Evolutionary conservation across 1,140 invertebrate genomes (phyloP), one percentile per base, ranked within the genome.

Genomic region (Gonioctena quinquepunctata): DNA sequence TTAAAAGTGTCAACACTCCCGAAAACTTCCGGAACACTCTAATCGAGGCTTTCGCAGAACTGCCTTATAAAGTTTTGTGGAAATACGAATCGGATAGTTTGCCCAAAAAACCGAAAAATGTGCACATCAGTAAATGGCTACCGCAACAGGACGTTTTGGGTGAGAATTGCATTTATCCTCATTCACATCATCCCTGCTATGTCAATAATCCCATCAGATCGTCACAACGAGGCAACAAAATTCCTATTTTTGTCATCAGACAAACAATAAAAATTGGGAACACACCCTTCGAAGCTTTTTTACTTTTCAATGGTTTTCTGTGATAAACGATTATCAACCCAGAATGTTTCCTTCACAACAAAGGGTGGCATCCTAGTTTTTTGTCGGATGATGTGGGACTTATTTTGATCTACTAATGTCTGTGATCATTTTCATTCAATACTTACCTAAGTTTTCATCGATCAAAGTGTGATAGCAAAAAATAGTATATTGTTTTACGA

Each of bases 141-240:
- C 91, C 91, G 0, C 91, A 93, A 76, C 88, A 88, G 67, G 90
- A 91, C 76, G 84, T 92, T 69, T 80, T 92, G 71, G 87, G 90
- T 91, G 81, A 85, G 23, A 4, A 0, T 18, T 5, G 1, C 7
- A 23, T 7, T 0, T 21, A 19, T 22, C 5, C 3, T 11, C 1
- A 56, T 56, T 19, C 8, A 42, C 16, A 42, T 42, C 16, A 11
- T 42, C 2, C 8, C 8, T 42, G 33, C 2, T 11, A 1, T 42
- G 8, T 42, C 1, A 11, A 11, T 6, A n/a, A 42, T 11, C 8
- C 16, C 16, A 42, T 42, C 16, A 42, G 33, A 1, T n/a, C 16
- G 8, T n/a, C 8, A n/a, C n/a, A n/a, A 2, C 16, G 16, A 42
- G 1, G 5, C 13, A 6, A 42, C 13, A 42, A 5, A 42, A 13